Evolutionary conservation across 1,140 invertebrate genomes (phyloP).

Genomic region (Trigoniulus corallinus): DNA sequence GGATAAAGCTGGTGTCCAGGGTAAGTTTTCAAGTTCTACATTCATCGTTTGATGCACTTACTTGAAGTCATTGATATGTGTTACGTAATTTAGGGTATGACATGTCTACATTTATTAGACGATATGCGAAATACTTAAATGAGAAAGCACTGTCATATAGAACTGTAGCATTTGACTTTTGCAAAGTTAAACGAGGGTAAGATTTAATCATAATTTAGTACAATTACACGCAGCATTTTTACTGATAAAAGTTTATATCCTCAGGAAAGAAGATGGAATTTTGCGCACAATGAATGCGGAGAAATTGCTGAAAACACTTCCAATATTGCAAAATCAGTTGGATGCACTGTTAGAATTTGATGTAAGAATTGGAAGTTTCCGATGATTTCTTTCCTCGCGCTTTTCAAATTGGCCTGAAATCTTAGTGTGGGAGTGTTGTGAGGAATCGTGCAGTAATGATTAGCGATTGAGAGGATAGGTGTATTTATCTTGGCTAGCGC

Average conservation of each 20-base stretch:
- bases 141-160: conserved; percentile 97
- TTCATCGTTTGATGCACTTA: too few species aligned
- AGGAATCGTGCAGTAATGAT: too few species aligned
- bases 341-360: conserved; percentile 95
- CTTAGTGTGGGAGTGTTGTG: too few species aligned
- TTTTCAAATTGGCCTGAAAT: too few species aligned
- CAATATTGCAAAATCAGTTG: conserved; percentile 84
- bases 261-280: conserved; percentile 88
- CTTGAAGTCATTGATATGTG: too few species aligned
- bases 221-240: background rate
- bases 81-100: conserved; percentile 99
- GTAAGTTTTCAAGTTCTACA: too few species aligned
- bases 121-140: conserved; percentile 97
- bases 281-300: conserved; percentile 93
- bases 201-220: conserved; percentile 14
- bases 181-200: conserved; percentile 97
- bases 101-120: conserved; percentile 96
- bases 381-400: too few species aligned
- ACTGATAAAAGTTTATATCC: conserved; percentile 15
- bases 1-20: conserved; percentile 83
- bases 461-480: too few species aligned
- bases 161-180: conserved; percentile 97
- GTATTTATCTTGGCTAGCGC: too few species aligned
- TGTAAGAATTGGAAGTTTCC: conserved; percentile 23
- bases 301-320: conserved; percentile 91